phyloP scores from a whole-genome alignment of 1,140 invertebrate species.

The Physella acuta region DNA sequence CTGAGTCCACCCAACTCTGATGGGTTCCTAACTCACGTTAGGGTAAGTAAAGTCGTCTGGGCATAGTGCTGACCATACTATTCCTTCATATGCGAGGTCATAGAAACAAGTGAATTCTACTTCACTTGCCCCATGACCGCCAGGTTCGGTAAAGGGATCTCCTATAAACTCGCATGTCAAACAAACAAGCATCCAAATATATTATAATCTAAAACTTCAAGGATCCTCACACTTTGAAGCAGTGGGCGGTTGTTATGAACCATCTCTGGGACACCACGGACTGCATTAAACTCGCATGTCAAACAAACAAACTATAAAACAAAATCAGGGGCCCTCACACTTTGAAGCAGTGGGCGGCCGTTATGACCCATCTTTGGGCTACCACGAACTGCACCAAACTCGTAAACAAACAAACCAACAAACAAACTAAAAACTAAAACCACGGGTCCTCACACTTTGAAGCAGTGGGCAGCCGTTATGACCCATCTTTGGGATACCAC shows the following conservation, averaged over 20 bases:
- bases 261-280: neutral
- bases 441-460: conserved; percentile 30
- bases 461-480: conserved; percentile 61
- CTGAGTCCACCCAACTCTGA: no score
- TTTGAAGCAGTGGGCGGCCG: neutral
- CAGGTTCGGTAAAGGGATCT: no score
- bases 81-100: no score
- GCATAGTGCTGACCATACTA: no score
- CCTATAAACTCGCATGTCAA: neutral
- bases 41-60: no score
- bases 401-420: neutral
- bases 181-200: neutral
- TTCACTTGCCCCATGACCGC: no score
- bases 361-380: neutral
- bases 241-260: neutral
- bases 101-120: no score
- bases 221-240: neutral
- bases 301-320: neutral
- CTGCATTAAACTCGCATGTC: no score
- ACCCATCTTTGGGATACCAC: conserved; percentile 57
- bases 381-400: neutral
- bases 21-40: no score
- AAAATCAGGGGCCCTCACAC: neutral
- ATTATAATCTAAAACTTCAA: neutral
- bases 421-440: neutral